These are phyloP conservation scores for Carapus acus DNA, from an alignment of 2,797 vertebrate species.

Conservation along the genomic window DNA sequence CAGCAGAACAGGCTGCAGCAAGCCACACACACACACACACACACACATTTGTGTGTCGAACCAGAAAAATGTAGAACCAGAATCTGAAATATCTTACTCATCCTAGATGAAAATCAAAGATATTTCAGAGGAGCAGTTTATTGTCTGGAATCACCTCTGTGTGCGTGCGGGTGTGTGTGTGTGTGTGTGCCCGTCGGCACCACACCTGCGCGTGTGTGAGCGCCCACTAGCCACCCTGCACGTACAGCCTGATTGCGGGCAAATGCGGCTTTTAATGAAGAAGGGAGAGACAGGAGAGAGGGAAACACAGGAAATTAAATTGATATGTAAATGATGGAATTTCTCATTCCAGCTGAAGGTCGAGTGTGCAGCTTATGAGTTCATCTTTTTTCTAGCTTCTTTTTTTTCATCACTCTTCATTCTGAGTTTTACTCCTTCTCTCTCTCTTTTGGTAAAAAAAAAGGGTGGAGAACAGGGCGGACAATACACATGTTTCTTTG, in stretches of 20 bases:
- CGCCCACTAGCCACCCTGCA: slow-evolving; percentile 25
- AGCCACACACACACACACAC: slow-evolving; percentile 10
- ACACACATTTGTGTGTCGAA: no score
- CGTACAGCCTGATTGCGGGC: no score
- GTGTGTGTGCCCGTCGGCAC: background rate
- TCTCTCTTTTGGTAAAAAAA: slow-evolving; percentile 22
- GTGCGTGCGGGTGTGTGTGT: background rate
- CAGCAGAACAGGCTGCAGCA: slow-evolving; percentile 50
- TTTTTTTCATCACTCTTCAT: slow-evolving; percentile 15
- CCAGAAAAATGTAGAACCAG: no score
- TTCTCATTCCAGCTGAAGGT: slow-evolving; percentile 74
- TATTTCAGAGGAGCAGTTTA: no score
- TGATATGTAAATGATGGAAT: slow-evolving; percentile 76
- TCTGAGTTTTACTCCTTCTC: slow-evolving; percentile 24
- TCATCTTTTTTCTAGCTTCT: slow-evolving; percentile 60
- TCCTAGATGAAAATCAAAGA: no score
- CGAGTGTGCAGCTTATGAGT: slow-evolving; percentile 72
- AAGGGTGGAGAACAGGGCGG: slow-evolving; percentile 26
- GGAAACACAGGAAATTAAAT: slow-evolving; percentile 72
- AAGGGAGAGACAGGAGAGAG: slow-evolving; percentile 34
- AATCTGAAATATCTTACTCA: no score
- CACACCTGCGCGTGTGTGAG: slow-evolving; percentile 7
- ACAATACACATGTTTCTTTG: slow-evolving; percentile 67
- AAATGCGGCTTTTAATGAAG: slow-evolving; percentile 66
- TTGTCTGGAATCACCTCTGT: no score